Conservation (phyloP, 2,797 vertebrate genomes). For the Percopsis omiscomaycus region DNA sequence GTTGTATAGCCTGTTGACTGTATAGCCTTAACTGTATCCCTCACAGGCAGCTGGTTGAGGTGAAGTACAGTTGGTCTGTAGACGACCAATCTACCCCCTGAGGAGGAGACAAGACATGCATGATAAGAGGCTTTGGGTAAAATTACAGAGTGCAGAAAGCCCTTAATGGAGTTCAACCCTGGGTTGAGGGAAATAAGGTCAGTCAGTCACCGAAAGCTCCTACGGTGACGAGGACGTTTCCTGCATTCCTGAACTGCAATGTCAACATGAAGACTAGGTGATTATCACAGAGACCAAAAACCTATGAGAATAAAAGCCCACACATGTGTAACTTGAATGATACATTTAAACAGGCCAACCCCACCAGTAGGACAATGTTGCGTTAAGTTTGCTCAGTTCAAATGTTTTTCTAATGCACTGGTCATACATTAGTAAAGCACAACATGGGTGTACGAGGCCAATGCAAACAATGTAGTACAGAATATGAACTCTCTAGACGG, state of each 20-base stretch:
- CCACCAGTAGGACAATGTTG: constrained; percentile 6
- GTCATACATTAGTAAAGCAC: constrained; percentile 24
- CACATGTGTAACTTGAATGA: background rate
- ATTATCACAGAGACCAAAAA: constrained; percentile 35
- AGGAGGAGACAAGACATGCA: constrained; percentile 70
- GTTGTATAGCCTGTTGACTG: constrained; percentile 24
- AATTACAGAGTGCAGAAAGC: constrained; percentile 76
- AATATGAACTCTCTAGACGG: constrained; percentile 29
- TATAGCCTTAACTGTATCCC: constrained; percentile 10
- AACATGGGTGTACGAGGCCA: constrained; percentile 24
- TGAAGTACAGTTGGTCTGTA: constrained; percentile 54
- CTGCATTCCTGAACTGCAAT: constrained; percentile 61
- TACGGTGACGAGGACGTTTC: constrained; percentile 41
- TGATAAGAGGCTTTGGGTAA: constrained; percentile 74
- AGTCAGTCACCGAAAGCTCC: constrained; percentile 56
- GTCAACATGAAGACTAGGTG: constrained; percentile 50
- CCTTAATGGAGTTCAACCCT: constrained; percentile 75
- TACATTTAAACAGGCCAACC: constrained; percentile 14
- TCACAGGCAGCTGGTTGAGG: constrained; percentile 32
- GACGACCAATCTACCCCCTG: constrained; percentile 50
- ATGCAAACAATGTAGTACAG: constrained; percentile 40
- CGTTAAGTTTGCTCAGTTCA: constrained; percentile 12
- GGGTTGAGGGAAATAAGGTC: constrained; percentile 75
- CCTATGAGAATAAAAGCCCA: background rate
- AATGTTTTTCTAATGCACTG: constrained; percentile 9